Evolutionary conservation across 2,113 vertebrate species (phyloP).

Genomic region (Lichenostomus cassidix): DNA sequence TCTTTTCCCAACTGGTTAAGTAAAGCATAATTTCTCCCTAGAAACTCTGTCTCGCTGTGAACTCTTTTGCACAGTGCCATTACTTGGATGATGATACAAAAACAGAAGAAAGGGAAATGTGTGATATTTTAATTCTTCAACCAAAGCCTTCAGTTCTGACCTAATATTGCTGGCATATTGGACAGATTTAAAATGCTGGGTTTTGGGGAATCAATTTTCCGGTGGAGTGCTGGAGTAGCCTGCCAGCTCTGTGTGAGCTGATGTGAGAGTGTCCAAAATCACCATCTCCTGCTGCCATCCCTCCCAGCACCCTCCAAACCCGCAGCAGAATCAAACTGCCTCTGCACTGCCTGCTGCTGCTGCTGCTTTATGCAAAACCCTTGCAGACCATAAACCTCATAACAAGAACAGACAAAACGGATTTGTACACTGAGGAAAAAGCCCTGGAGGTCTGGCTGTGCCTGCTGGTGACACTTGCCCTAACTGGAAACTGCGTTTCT

Average conservation of each 20-base stretch:
- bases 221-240: neutral
- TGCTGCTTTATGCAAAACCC: neutral
- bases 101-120: neutral
- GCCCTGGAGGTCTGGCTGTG: neutral
- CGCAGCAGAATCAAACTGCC: neutral
- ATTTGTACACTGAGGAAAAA: neutral
- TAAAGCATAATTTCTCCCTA: neutral
- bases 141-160: neutral
- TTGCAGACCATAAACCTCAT: neutral
- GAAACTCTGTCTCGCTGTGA: neutral
- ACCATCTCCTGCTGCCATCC: neutral
- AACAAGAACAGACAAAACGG: neutral
- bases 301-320: neutral
- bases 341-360: neutral
- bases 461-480: conserved; percentile 35
- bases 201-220: neutral
- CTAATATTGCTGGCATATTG: neutral
- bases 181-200: neutral
- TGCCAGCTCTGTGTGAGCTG: neutral
- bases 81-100: neutral
- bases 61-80: neutral
- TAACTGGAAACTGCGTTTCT: conserved; percentile 21
- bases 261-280: neutral
- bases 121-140: neutral
- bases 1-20: neutral